Percentiles rank a stretch among this genome's conserved stretches.
Evolutionary conservation across 1,140 invertebrate species (phyloP).

Genomic region (Glomeris maerens): DNA sequence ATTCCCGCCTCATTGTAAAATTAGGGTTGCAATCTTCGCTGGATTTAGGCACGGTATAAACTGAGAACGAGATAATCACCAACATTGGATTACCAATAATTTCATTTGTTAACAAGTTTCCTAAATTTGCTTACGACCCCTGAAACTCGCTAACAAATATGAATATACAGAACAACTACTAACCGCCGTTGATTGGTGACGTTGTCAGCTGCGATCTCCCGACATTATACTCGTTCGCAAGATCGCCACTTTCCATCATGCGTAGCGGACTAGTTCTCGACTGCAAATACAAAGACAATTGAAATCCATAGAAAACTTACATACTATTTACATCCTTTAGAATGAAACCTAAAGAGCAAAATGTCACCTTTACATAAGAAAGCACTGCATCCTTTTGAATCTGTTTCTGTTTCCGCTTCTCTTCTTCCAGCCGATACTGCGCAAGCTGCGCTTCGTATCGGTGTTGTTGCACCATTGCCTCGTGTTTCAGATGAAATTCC

Average conservation of each 20-base stretch:
- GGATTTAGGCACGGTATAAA: no score
- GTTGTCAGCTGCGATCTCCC: no score
- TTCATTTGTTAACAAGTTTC: no score
- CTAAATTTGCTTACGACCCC: no score
- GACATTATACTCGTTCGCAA: no score
- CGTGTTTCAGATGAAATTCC: constrained; percentile 24
- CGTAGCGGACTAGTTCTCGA: constrained; percentile 7
- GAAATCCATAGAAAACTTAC: constrained; percentile 1
- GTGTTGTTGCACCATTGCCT: constrained; percentile 21
- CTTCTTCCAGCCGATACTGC: constrained; percentile 22
- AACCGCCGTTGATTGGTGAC: no score
- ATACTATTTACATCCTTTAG: no score
- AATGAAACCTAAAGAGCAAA: constrained; percentile 1
- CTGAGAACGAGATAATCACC: no score
- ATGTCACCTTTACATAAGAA: constrained; percentile 26
- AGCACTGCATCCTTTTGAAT: constrained; percentile 29
- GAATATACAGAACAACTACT: no score
- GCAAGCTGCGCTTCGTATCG: constrained; percentile 20
- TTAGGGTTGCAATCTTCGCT: constrained; percentile 58
- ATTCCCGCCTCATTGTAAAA: constrained; percentile 81
- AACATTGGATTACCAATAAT: no score
- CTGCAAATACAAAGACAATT: constrained; percentile 1
- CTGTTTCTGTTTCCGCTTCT: constrained; percentile 17
- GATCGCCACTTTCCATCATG: neutral
- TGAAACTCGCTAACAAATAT: no score